A percentile compares a stretch with the other conserved stretches of the same genome.
phyloP scores from a whole-genome alignment of 2,113 vertebrate genomes.

The Bagarius yarrelli region DNA sequence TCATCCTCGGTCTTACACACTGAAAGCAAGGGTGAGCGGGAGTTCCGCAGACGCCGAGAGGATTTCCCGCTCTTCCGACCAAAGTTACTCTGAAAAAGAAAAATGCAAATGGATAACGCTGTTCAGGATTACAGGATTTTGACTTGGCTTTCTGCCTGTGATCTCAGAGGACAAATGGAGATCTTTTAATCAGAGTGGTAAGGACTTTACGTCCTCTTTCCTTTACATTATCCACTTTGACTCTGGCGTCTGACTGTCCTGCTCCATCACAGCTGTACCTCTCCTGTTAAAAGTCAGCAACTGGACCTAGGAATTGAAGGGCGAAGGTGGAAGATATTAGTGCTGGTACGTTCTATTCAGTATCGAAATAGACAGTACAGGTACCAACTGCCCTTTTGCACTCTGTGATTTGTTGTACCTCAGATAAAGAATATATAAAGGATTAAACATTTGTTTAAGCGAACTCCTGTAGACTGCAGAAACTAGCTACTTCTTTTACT shows the following conservation, averaged over 20 bases:
- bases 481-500: conserved; percentile 24
- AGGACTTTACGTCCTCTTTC: conserved; percentile 34
- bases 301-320: conserved; percentile 3
- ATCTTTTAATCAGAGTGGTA: conserved; percentile 30
- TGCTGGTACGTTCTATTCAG: background rate
- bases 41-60: conserved; percentile 17
- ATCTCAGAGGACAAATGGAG: conserved; percentile 7
- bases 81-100: conserved; percentile 44
- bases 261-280: conserved; percentile 18
- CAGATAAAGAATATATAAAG: background rate
- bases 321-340: background rate
- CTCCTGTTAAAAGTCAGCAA: conserved; percentile 6
- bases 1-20: conserved; percentile 41
- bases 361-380: background rate
- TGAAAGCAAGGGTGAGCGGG: conserved; percentile 20
- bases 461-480: conserved; percentile 10
- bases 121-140: conserved; percentile 30
- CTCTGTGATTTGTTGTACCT: background rate
- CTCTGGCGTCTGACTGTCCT: conserved; percentile 9
- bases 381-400: background rate
- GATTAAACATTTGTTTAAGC: background rate
- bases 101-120: background rate
- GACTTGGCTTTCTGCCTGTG: background rate
- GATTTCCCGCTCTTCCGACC: conserved; percentile 34
- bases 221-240: conserved; percentile 14